Evolutionary conservation across 2,113 vertebrate genomes (phyloP).

Genomic region (Hyaena hyaena): DNA sequence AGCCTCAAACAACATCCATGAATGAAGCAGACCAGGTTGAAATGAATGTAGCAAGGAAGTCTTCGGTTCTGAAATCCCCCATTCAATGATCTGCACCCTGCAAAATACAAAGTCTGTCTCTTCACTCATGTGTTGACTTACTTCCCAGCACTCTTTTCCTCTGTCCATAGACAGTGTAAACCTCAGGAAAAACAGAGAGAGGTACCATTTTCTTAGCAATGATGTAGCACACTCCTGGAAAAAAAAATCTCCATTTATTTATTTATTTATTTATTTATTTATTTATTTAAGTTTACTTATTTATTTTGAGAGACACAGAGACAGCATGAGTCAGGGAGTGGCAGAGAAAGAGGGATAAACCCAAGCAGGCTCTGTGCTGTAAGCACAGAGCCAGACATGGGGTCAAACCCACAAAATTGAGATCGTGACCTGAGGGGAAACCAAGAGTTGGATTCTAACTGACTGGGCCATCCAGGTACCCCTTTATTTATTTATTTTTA

Average conservation of each 20-base stretch:
- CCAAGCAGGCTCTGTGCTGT: no score
- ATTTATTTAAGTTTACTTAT: no score
- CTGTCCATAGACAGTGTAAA: background rate
- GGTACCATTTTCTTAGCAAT: background rate
- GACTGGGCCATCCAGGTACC: no score
- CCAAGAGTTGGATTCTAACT: no score
- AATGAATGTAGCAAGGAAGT: background rate
- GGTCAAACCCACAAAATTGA: no score
- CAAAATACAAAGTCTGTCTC: background rate
- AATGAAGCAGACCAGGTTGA: background rate
- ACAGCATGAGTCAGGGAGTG: no score
- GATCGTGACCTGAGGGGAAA: no score
- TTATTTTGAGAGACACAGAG: no score
- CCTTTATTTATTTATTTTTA: background rate
- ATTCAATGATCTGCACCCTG: background rate
- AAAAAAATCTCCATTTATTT: background rate
- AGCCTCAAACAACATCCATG: background rate
- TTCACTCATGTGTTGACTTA: background rate
- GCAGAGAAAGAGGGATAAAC: no score
- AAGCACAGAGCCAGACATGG: no score
- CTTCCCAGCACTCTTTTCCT: background rate
- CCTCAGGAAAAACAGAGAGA: background rate
- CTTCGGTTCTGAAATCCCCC: background rate
- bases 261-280: background rate
- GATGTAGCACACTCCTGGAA: background rate